Evolutionary conservation across 2,113 vertebrate species (phyloP), one percentile per base, ranked within the genome.

Genomic region (Perccottus glenii): DNA sequence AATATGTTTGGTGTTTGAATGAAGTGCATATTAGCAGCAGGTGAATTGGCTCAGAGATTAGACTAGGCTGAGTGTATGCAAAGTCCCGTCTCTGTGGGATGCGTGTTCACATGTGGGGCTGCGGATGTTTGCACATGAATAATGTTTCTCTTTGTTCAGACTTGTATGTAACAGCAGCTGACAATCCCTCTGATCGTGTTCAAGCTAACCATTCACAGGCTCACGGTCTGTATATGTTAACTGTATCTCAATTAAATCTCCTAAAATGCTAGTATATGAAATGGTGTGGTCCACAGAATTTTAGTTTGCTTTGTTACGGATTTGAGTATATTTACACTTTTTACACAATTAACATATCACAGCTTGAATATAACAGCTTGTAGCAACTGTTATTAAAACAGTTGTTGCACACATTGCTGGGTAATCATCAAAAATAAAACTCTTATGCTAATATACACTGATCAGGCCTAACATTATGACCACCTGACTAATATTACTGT

Each of bases 171-270:
- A 82, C 75, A 71, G 63, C 44, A 51, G 69, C 66, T 75, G 66
- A 89, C 87, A 86, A 74, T 85, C 85, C 82, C 84, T 82, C 64
- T 81, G 85, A 88, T 85, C 71, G 77, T 87, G 85, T 88, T 42
- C 60, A 62, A 73, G 33, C 68, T 56, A 73, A 53, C 27, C 48
- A 15, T 51, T 14, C 52, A 57, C 51, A 9, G 6, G 9, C 35
- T 16, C 16, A 43, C 14, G 48, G 36, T 32, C 19, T 14, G 44
- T 44, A 4, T 49, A 53, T 75, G 73, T 64, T 70, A 70, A 66
- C 66, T 46, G 45, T 45, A 38, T 32, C 32, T 53, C 27, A 52
- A 27, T n/a, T 55, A 9, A 55, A 15, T 12, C 14, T 36, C 7
- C 1, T n/a, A 14, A 55, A 12, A 33, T 11, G 4, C 1, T 27